Conservation (phyloP, 2,888 invertebrate species). For the Osmoderma eremita region DNA sequence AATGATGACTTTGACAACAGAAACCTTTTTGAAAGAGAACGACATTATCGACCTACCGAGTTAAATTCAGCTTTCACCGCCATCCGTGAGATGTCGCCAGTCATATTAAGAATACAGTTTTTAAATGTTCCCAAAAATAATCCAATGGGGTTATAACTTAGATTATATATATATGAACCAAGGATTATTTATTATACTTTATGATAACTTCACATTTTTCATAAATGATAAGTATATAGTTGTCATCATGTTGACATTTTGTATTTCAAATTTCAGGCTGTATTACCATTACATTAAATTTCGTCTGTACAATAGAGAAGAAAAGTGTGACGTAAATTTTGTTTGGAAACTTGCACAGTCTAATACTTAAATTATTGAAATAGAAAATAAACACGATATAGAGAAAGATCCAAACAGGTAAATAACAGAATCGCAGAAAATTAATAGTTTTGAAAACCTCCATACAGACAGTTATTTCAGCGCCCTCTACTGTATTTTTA, state of each 20-base stretch:
- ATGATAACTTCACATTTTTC: not conserved
- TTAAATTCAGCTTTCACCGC: not conserved
- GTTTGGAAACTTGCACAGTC: no score
- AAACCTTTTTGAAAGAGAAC: not conserved
- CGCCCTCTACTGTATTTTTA: no score
- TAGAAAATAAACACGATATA: no score
- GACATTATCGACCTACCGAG: constrained; percentile 10
- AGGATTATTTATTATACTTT: no score
- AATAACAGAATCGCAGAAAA: not conserved
- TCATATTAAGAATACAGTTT: not conserved
- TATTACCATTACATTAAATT: no score
- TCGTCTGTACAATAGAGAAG: no score
- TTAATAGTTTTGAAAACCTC: not conserved
- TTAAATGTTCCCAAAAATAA: constrained; percentile 2
- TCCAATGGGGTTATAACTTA: not conserved
- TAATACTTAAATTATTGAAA: no score
- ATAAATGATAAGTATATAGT: no score
- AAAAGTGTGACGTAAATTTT: no score
- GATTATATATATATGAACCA: constrained; percentile 5
- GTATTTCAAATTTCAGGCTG: no score
- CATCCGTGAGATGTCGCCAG: not conserved
- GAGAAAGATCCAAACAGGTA: not conserved
- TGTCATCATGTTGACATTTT: no score
- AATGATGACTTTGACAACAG: no score
- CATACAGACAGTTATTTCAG: not conserved